phyloP scores from a whole-genome alignment of 1,140 invertebrate species.

The Brachionus koreanus region DNA sequence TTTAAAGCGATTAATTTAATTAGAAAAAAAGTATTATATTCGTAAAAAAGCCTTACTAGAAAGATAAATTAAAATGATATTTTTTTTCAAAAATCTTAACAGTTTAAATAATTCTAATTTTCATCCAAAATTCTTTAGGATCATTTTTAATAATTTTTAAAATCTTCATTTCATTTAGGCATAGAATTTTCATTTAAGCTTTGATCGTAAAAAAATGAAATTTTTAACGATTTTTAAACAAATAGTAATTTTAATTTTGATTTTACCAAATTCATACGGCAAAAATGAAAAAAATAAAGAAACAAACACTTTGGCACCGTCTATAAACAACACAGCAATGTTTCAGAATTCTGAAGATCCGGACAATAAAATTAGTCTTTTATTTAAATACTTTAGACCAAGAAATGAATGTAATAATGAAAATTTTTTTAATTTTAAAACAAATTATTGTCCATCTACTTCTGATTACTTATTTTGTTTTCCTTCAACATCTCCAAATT shows the following conservation, averaged over 20 bases:
- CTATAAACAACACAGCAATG: background rate
- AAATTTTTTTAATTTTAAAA: background rate
- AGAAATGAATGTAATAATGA: background rate
- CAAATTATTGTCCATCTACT: constrained; percentile 6
- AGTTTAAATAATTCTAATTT: no score
- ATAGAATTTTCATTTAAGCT: no score
- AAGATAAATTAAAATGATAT: no score
- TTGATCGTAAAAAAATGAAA: background rate
- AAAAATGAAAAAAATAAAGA: background rate
- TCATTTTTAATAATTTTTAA: no score
- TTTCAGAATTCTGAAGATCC: background rate
- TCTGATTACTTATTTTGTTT: constrained; percentile 12
- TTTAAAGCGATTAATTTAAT: no score
- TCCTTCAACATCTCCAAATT: constrained; percentile 6
- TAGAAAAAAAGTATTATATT: no score
- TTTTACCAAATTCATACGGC: background rate
- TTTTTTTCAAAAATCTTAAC: no score
- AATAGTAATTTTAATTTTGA: background rate
- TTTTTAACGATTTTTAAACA: background rate
- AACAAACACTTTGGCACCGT: background rate
- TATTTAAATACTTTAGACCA: background rate
- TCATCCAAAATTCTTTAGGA: no score
- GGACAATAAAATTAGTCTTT: background rate
- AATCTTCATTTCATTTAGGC: no score
- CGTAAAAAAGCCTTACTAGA: no score